Conservation (phyloP, 2,888 invertebrate genomes). For the Eucera pruinosa region DNA sequence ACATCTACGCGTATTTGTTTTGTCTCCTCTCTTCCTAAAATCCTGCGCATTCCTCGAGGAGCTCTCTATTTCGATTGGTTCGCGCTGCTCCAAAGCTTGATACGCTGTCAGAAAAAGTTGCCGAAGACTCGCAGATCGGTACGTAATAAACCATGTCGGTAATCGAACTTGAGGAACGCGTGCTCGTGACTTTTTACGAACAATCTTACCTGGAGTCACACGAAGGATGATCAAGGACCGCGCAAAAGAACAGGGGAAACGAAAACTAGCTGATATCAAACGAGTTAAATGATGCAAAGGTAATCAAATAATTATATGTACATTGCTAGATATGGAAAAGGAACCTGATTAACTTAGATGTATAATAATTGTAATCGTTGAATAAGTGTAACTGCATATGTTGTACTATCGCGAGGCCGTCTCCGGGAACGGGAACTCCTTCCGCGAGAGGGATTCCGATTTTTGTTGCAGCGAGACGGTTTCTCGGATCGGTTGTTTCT, state of each 20-base stretch:
- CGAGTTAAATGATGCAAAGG: constrained; percentile 48
- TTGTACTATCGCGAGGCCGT: constrained; percentile 55
- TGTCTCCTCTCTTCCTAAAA: neutral
- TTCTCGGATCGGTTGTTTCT: constrained; percentile 44
- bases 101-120: neutral
- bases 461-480: constrained; percentile 6
- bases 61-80: constrained; percentile 3
- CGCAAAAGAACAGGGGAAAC: constrained; percentile 39
- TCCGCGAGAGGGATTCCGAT: neutral
- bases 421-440: neutral
- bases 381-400: constrained; percentile 67
- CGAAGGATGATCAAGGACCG: constrained; percentile 24
- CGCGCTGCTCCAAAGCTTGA: neutral
- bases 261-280: constrained; percentile 62
- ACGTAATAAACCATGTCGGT: neutral
- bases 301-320: constrained; percentile 62
- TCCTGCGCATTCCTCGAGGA: neutral
- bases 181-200: constrained; percentile 35
- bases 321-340: constrained; percentile 54
- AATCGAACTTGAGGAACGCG: constrained; percentile 18
- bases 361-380: constrained; percentile 67
- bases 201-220: constrained; percentile 7
- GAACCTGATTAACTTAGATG: constrained; percentile 65
- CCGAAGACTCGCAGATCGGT: neutral
- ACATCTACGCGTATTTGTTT: neutral